These are phyloP conservation scores for Chaetops frenatus DNA, from an alignment of 2,113 vertebrate genomes.

Conservation along the genomic window DNA sequence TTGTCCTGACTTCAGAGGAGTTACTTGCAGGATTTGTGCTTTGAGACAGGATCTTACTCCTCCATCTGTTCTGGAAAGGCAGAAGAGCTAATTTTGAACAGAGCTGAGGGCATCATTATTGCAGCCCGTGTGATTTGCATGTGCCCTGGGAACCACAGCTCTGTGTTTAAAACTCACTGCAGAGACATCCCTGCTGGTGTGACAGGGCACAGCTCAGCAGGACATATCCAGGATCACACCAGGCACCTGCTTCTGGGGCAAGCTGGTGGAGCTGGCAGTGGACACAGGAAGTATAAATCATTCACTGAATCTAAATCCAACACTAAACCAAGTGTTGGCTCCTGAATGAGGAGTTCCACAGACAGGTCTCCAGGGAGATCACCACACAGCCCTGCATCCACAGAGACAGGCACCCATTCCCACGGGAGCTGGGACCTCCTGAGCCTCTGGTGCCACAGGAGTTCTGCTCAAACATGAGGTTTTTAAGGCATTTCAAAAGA, in stretches of 20 bases:
- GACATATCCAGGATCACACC: fast-evolving
- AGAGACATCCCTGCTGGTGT: background rate
- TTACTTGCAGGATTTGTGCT: background rate
- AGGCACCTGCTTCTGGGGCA: background rate
- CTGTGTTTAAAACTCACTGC: background rate
- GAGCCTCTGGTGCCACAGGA: background rate
- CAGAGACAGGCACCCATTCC: background rate
- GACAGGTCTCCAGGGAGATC: background rate
- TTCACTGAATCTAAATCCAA: background rate
- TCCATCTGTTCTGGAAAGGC: background rate
- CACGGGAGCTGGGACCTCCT: fast-evolving
- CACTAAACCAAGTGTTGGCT: background rate
- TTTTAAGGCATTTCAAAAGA: background rate
- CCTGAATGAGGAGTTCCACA: background rate
- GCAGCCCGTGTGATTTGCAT: background rate
- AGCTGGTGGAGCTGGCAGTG: background rate
- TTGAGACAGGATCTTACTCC: background rate
- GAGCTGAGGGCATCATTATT: background rate
- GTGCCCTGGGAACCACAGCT: background rate
- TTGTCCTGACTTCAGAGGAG: background rate
- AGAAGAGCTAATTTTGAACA: background rate
- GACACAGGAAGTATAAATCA: background rate
- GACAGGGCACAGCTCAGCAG: background rate
- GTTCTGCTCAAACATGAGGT: background rate
- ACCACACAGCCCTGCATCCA: background rate